Evolutionary conservation across 2,797 vertebrate species (phyloP).

Genomic region (Sardinella longiceps): DNA sequence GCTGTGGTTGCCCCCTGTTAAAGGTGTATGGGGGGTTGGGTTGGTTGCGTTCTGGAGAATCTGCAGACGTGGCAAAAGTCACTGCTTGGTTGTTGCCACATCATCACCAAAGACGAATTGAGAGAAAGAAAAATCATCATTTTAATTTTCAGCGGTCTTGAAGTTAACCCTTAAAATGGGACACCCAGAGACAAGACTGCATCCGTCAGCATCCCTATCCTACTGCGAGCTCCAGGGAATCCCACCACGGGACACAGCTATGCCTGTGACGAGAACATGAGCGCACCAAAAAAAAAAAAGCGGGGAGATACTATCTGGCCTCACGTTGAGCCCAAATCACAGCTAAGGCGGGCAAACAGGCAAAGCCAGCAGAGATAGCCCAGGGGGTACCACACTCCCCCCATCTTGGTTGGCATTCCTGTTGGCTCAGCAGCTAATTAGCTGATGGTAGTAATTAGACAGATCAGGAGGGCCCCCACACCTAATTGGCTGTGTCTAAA

Average conservation of each 20-base stretch:
- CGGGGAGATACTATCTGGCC: not conserved
- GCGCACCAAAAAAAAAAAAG: not conserved
- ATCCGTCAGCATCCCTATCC: slow-evolving; percentile 40
- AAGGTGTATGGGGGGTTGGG: slow-evolving; percentile 5
- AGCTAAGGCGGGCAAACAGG: not conserved
- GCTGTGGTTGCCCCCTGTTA: not conserved
- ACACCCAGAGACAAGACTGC: not conserved
- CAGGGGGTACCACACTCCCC: not conserved
- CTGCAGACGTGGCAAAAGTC: slow-evolving; percentile 50
- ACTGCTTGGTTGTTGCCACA: slow-evolving; percentile 53
- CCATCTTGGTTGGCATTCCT: not conserved
- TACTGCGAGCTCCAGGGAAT: not conserved
- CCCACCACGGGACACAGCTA: not conserved
- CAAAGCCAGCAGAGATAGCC: not conserved
- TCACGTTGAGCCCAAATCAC: not conserved
- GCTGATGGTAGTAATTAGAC: slow-evolving; percentile 18
- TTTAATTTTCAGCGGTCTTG: slow-evolving; percentile 36
- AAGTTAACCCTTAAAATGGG: slow-evolving; percentile 32
- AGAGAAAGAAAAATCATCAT: slow-evolving; percentile 40
- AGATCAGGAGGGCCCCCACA: not conserved
- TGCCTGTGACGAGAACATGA: slow-evolving; percentile 11
- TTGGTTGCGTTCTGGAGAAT: slow-evolving; percentile 39
- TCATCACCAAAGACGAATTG: slow-evolving; percentile 50
- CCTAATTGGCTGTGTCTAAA: not conserved
- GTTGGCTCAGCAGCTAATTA: slow-evolving; percentile 16